Evolutionary conservation across 2,888 invertebrate genomes (phyloP), one percentile per base, ranked within the genome.

Genomic region (Biston betularia): DNA sequence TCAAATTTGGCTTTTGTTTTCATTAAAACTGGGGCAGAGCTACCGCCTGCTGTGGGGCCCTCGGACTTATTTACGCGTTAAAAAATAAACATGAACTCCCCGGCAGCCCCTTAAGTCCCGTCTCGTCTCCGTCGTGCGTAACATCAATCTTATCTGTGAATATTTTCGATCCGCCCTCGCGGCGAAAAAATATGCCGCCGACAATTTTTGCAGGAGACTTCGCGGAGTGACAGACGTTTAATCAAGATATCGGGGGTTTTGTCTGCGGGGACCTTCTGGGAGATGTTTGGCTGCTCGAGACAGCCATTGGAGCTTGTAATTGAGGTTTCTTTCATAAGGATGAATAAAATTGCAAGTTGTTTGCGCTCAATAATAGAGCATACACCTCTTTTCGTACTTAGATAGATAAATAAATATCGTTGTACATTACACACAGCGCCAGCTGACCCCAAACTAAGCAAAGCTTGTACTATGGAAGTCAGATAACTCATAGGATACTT

Each of bases 71-170:
- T 63, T 57, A 58, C 45, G 33, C 53, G 35, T 58, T 44, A 59
- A 64, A 24, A 58, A 64, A 58, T 53, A 64, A 54, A 49, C 54
- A 65, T 58, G 53, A 42, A 53, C 58, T 48, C 50, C 49, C 38
- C 15, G 54, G 50, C 58, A 44, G 54, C 54, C 64, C 68, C 67
- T 63, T 63, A 66, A 63, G 59, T 49, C 62, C 54, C 62, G 68
- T 68, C 72, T 46, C 63, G 66, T 66, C 71, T 64, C 72, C 74
- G 79, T 75, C 76, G 70, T 70, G 44, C 63, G 70, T 58, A 48
- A 66, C 75, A 79, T 79, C 79, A 78, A 79, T 79, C 79, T 77
- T 79, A 69, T 72, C 73, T 70, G 57, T 71, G 77, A 75, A 78
- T 73, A 76, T 77, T 76, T 75, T 71, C 72, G 71, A 74, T 73